phyloP scores from a whole-genome alignment of 1,140 invertebrate species.

The Copidosoma floridanum region DNA sequence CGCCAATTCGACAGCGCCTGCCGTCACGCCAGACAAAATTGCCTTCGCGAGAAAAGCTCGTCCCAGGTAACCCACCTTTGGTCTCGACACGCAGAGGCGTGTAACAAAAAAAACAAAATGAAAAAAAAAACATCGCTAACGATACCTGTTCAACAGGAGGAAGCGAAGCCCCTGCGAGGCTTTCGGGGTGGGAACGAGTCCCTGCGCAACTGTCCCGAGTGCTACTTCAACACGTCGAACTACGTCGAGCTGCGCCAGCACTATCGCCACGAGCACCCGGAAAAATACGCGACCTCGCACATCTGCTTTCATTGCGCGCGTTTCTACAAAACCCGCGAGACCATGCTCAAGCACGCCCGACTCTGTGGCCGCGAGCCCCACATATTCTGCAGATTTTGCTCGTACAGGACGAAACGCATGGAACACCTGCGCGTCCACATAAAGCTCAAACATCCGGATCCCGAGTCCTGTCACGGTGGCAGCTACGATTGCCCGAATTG shows the following conservation, averaged over 20 bases:
- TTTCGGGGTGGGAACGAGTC: too few species aligned
- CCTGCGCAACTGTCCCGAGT: background rate
- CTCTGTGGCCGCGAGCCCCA: background rate
- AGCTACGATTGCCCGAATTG: slow-evolving; percentile 12
- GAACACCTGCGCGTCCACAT: slow-evolving; percentile 15
- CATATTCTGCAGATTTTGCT: slow-evolving; percentile 7
- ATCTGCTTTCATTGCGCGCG: background rate
- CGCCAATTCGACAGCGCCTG: slow-evolving; percentile 7
- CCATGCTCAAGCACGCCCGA: slow-evolving; percentile 11
- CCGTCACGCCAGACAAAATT: slow-evolving; percentile 6
- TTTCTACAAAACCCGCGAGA: slow-evolving; percentile 1
- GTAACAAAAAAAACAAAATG: too few species aligned
- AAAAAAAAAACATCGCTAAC: too few species aligned
- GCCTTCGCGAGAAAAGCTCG: background rate
- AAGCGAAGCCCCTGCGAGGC: too few species aligned
- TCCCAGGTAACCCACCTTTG: too few species aligned
- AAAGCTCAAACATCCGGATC: slow-evolving; percentile 9
- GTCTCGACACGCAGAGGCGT: too few species aligned
- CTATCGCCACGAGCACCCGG: background rate
- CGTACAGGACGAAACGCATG: background rate
- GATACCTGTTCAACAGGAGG: too few species aligned
- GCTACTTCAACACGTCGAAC: background rate
- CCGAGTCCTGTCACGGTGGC: slow-evolving; percentile 11
- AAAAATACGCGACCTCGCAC: background rate
- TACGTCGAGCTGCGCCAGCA: background rate